Conservation (phyloP, 2,888 invertebrate species). For the Epirrhoe alternata region DNA sequence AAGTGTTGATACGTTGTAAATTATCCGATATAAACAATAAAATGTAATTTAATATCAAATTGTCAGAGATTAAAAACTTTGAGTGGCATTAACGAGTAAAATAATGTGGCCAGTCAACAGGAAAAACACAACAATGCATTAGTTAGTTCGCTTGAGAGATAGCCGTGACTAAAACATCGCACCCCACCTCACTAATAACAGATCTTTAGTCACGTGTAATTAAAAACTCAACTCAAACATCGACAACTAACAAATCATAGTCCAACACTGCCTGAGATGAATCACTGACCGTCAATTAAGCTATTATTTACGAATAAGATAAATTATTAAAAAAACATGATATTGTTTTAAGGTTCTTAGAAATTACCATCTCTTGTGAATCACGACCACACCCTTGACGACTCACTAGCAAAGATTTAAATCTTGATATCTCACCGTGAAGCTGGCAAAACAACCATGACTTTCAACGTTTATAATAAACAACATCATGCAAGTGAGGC, state of each 20-base stretch:
- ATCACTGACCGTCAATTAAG: conserved; percentile 77
- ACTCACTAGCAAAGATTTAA: conserved; percentile 70
- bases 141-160: conserved; percentile 59
- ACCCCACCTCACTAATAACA: conserved; percentile 76
- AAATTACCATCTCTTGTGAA: conserved; percentile 68
- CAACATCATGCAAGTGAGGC: conserved; percentile 60
- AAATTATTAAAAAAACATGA: conserved; percentile 66
- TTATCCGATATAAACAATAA: conserved; percentile 52
- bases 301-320: conserved; percentile 67
- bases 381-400: conserved; percentile 76
- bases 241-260: conserved; percentile 78
- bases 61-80: conserved; percentile 58
- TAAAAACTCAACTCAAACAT: conserved; percentile 83
- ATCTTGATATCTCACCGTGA: conserved; percentile 72
- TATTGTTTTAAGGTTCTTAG: conserved; percentile 72
- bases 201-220: conserved; percentile 80
- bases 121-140: conserved; percentile 54
- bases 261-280: conserved; percentile 60
- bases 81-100: conserved; percentile 39
- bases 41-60: conserved; percentile 55
- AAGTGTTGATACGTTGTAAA: conserved; percentile 56
- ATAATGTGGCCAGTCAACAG: conserved; percentile 46
- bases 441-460: conserved; percentile 71
- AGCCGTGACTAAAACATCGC: conserved; percentile 71
- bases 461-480: conserved; percentile 63